Evolutionary conservation across 92 coral and sea anemone genomes (phyloP), one percentile per base, ranked within the genome.

Genomic region (Heteractis magnifica): DNA sequence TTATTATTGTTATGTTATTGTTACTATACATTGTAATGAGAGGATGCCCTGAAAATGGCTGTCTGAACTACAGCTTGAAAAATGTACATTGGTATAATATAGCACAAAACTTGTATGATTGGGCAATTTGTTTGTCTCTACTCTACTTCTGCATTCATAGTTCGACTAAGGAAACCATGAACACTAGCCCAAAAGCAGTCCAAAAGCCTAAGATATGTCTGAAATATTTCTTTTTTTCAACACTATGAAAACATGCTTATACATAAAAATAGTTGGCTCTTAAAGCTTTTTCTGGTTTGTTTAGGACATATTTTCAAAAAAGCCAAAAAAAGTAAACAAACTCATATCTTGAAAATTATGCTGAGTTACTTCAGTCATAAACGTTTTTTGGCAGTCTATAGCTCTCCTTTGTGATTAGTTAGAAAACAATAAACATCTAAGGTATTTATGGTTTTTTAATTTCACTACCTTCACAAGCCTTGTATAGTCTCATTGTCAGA

Each of bases 401-500:
- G 10, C 59, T 55, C 59, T 55, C 59, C 0, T 55, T 55, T 55
- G 8, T 55, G 59, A 55, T 55, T 55, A 2, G 59, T n/a, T n/a
- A n/a, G n/a, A n/a, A n/a, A 0, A 0, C 0, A 1, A 55, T 0
- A 55, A 55, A 55, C 2, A 1, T 55, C 2, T 1, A 55, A 0
- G 59, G 59, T 55, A 0, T 55, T 55, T 0, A 0, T 65, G 3
- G 41, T 18, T 65, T 65, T 2, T 0, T 1, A 0, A 2, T 56
- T 56, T 8, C 15, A 8, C 10, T 65, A 18, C 0, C 41, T 65
- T 23, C 2, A 65, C 73, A 0, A 65, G 1, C 0, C 73, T 65
- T 0, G 73, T 65, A 65, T 65, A 23, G 73, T 65, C 73, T 65
- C 73, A 65, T 65, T 65, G 73, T 65, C 73, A 65, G 73, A 65